Evolutionary conservation across 1,140 invertebrate genomes (phyloP), one percentile per base, ranked within the genome.

Genomic region (Solenopsis fugax): DNA sequence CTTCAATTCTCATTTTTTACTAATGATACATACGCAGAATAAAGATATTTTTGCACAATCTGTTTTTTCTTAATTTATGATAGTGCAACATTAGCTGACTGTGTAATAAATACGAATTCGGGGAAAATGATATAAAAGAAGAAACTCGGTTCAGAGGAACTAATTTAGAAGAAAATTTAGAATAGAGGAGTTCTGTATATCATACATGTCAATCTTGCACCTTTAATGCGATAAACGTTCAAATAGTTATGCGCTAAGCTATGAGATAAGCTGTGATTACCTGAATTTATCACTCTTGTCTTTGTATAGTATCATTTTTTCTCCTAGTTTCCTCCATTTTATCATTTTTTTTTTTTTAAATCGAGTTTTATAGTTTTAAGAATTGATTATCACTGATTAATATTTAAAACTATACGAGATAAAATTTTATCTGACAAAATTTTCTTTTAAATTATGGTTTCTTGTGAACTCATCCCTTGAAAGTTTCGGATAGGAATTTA

Each of bases 91-190:
- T n/a, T 29, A 37, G 1, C 7, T 45, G 18, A 67, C 4, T 5
- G 18, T n/a, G 10, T 54, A 54, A 54, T n/a, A 56, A 56, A 56
- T 45, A 67, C 12, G 4, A 67, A n/a, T 13, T 67, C 6, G 1
- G 7, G 0, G 34, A 65, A 24, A 69, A 2, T 41, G 24, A 69
- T 24, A 48, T 13, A 48, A 45, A 10, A 52, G 71, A 24, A 73
- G 71, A 69, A 69, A 69, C 4, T 69, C 65, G 16, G 65, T 69
- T 69, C 48, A 69, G 41, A 69, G 65, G 65, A 69, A 24, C 21
- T 69, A 69, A 50, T 41, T 29, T 48, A 69, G 65, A 50, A 21
- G 13, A 69, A 69, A 69, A 69, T 6, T 50, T 69, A 29, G 65
- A 69, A 48, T 69, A 69, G 41, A 69, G 65, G 41, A 50, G 65